Base-by-base conservation (phyloP, 1,140 invertebrate genomes). In the Bombus waltoni region DNA sequence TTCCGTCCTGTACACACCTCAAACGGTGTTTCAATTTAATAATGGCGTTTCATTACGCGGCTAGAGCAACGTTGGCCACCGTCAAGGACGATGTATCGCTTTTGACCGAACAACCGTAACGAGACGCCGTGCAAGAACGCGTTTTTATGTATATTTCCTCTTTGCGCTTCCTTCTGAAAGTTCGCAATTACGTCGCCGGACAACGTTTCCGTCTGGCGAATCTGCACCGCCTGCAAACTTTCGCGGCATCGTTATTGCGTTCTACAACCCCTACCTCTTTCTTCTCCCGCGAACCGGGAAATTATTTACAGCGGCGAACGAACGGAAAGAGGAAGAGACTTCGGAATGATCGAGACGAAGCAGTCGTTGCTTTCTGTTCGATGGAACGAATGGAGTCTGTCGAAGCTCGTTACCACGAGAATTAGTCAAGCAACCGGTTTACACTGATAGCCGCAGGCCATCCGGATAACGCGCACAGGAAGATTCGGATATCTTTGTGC, bases 1-100 rank as follows among this genome's bases (percentile, higher is more conserved):
- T 89, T 78, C 73, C 82, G 77, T 22, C 38, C 44, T 85, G 70
- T 62, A 72, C 87, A 35, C 65, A 70, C 75, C 80, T 89, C 87
- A 89, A 89, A 89, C 87, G 77, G 62, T 73, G 78, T 70, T 80
- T 75, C 81, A 68, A 75, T 80, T 84, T 86, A 89, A 86, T 89
- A 85, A 81, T 83, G 47, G 77, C 66, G 79, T 74, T 80, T 88
- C 83, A 80, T 88, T 83, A 47, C 68, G 65, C n/a, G 32, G 57
- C 22, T 68, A 53, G 40, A 73, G 22, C 13, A 18, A 25, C 25
- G 75, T 72, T 68, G 76, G 66, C 25, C 87, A n/a, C 42, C 71
- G 81, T 73, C 53, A 28, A n/a, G 32, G 11, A 32, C 44, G 53
- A 77, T 65, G 73, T 83, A 83, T 83, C 81, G 81, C 81, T 77